phyloP scores from a whole-genome alignment of 2,888 invertebrate species.

The Limenitis camilla region DNA sequence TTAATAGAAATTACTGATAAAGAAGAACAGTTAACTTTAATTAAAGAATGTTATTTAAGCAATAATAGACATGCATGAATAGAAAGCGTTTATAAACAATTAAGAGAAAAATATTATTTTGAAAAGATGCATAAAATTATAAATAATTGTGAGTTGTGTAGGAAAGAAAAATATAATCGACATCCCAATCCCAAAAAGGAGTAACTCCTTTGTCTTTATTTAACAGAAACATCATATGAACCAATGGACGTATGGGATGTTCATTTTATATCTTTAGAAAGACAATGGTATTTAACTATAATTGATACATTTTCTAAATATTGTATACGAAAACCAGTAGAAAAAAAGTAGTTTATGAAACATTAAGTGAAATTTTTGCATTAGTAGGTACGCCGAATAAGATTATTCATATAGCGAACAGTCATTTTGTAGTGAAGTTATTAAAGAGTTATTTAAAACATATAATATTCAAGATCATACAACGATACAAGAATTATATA shows the following conservation, averaged over 20 bases:
- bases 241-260: constrained; percentile 16
- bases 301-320: constrained; percentile 26
- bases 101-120: constrained; percentile 12
- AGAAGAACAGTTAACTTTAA: neutral
- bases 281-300: constrained; percentile 22
- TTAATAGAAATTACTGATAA: constrained; percentile 7
- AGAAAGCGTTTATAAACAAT: constrained; percentile 12
- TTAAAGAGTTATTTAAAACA: constrained; percentile 20
- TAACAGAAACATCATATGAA: neutral
- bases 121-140: constrained; percentile 12
- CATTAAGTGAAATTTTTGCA: constrained; percentile 19
- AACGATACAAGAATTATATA: constrained; percentile 3
- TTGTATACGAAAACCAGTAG: constrained; percentile 15
- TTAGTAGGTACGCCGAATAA: constrained; percentile 20
- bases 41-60: constrained; percentile 7
- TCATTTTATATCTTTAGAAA: constrained; percentile 20
- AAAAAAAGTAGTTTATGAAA: constrained; percentile 22
- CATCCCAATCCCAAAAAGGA: no score
- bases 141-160: constrained; percentile 13
- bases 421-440: constrained; percentile 20
- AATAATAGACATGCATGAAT: constrained; percentile 9
- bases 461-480: constrained; percentile 20
- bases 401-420: constrained; percentile 21
- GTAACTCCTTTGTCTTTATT: neutral
- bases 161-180: constrained; percentile 18